Evolutionary conservation across 2,797 vertebrate species (phyloP).

Genomic region (Hafferia zeledoni): DNA sequence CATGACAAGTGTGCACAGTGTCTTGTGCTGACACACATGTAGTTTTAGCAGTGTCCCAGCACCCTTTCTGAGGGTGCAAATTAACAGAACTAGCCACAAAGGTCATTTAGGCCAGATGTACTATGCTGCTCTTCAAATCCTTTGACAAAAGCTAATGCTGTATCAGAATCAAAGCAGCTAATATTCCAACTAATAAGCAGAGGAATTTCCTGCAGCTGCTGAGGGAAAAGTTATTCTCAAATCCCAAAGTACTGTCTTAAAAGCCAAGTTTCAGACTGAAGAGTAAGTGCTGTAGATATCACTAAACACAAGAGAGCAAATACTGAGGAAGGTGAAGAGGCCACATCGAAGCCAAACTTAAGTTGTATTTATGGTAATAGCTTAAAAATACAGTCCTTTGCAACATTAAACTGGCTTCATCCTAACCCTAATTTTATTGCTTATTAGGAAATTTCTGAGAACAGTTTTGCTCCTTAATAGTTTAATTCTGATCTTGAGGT

Average conservation of each 20-base stretch:
- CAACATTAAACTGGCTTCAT: not conserved
- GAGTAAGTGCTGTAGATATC: not conserved
- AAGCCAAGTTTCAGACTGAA: not conserved
- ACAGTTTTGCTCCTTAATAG: not conserved
- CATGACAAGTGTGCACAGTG: not conserved
- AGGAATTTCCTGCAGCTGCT: not conserved
- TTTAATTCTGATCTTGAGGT: not conserved
- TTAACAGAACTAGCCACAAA: not conserved
- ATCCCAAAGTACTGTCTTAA: not conserved
- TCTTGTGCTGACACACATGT: rapidly evolving
- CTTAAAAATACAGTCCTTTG: not conserved
- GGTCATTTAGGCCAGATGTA: not conserved
- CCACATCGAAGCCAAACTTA: not conserved
- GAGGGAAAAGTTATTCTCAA: not conserved
- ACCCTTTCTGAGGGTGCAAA: not conserved
- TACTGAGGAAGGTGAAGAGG: not conserved
- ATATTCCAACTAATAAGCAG: not conserved
- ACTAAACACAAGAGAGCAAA: not conserved
- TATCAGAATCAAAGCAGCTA: not conserved
- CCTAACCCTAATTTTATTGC: not conserved
- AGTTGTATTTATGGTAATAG: not conserved
- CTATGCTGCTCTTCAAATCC: not conserved
- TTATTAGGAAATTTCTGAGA: not conserved
- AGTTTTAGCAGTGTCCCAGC: not conserved
- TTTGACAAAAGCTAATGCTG: not conserved